Base-by-base conservation (phyloP, 2,888 invertebrate species). In the Leucoptera coffeella region DNA sequence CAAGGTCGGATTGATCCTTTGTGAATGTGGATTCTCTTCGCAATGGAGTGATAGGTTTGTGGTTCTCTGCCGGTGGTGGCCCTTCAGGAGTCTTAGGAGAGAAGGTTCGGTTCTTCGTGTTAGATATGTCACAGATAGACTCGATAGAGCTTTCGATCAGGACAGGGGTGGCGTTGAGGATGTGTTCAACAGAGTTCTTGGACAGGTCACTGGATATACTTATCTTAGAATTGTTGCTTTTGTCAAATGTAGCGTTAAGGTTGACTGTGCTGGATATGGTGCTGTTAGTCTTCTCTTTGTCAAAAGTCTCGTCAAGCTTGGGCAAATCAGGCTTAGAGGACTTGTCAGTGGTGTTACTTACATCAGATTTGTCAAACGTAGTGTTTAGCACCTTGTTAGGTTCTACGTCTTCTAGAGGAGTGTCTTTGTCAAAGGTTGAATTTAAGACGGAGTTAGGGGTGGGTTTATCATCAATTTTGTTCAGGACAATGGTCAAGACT, bases 21-120 rank as follows among this genome's bases (percentile, higher is more conserved):
- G 61, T 67, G 23, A 60, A 71, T 2, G 69, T 71, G 0, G 59
- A 60, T 39, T 69, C 67, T 13, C 65, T 41, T 42, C 52, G 55
- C 2, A 62, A 32, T 2, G 53, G 51, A 23, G 54, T 50, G 3
- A 30, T 24, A 1, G 39, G 22, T 28, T 21, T 12, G 25, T 22
- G 12, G 19, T 25, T 25, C 15, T 25, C 29, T 12, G 30, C 28
- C 21, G 28, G 26, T 23, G 29, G n/a, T n/a, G n/a, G n/a, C n/a
- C n/a, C n/a, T n/a, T n/a, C n/a, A n/a, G n/a, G n/a, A n/a, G n/a
- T 30, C 12, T 25, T 28, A 15, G 23, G 11, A n/a, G n/a, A n/a
- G 4, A 8, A 4, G 11, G 12, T 23, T 8, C 8, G 4, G 4
- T 13, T 8, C 5, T 4, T 9, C 10, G 22, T 32, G 1, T 34